phyloP scores from a whole-genome alignment of 2,888 invertebrate genomes.

The Bombylius major region DNA sequence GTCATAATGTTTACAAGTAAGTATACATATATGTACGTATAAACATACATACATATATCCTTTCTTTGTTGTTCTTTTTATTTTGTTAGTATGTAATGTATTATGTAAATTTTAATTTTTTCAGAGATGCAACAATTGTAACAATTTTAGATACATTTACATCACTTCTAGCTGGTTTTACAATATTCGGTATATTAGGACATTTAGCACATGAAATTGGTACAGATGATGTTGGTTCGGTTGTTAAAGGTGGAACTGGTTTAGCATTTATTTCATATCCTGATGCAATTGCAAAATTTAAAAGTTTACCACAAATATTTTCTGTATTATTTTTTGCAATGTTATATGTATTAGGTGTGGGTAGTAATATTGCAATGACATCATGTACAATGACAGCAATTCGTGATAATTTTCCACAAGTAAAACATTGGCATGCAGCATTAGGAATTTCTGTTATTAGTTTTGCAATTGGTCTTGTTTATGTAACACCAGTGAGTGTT shows the following conservation, averaged over 20 bases:
- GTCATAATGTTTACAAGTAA: slow-evolving; percentile 44
- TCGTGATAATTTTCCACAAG: slow-evolving; percentile 37
- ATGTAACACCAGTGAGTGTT: slow-evolving; percentile 49
- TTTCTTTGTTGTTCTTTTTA: too few species aligned
- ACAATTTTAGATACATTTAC: slow-evolving; percentile 44
- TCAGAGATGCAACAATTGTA: slow-evolving; percentile 44
- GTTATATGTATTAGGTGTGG: slow-evolving; percentile 43
- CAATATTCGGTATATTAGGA: slow-evolving; percentile 45
- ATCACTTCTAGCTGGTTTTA: slow-evolving; percentile 43
- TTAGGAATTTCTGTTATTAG: slow-evolving; percentile 38
- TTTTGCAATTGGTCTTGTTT: slow-evolving; percentile 46
- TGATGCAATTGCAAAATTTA: slow-evolving; percentile 43
- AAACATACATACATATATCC: too few species aligned
- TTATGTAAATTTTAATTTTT: slow-evolving; percentile 7
- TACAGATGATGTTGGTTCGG: slow-evolving; percentile 37
- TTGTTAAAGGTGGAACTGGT: slow-evolving; percentile 42
- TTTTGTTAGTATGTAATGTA: too few species aligned
- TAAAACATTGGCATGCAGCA: slow-evolving; percentile 43
- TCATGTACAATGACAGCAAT: slow-evolving; percentile 39
- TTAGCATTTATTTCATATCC: slow-evolving; percentile 47
- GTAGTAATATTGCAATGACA: slow-evolving; percentile 40
- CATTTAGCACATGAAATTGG: slow-evolving; percentile 41
- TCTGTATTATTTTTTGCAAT: slow-evolving; percentile 44
- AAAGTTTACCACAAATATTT: slow-evolving; percentile 43
- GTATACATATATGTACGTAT: slow-evolving; percentile 1